These are phyloP conservation scores for Autographa gamma DNA, from an alignment of 2,888 invertebrate genomes.

Conservation along the genomic window DNA sequence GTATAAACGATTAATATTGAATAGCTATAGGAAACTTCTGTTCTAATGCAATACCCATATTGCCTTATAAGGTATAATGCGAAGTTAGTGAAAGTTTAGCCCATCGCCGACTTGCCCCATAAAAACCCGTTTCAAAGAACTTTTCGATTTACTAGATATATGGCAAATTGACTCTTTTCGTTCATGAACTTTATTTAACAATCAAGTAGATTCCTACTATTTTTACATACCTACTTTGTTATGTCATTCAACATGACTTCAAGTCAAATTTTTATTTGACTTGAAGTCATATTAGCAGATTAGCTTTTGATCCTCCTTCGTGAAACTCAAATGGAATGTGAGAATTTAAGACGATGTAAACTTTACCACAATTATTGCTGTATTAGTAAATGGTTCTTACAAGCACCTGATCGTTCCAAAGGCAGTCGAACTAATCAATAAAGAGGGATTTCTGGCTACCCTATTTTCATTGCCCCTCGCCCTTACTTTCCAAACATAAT, in stretches of 20 bases:
- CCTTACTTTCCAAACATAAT: conserved; percentile 42
- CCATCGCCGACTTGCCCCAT: conserved; percentile 38
- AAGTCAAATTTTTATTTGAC: neutral
- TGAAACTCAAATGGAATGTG: neutral
- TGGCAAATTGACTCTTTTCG: neutral
- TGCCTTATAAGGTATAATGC: conserved; percentile 18
- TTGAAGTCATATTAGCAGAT: no score
- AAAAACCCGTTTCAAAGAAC: conserved; percentile 37
- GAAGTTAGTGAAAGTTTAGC: conserved; percentile 48
- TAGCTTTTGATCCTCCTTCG: neutral
- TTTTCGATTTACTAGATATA: conserved; percentile 8
- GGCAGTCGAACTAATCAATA: conserved; percentile 30
- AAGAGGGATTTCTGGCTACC: conserved; percentile 27
- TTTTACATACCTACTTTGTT: no score
- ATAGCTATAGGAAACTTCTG: conserved; percentile 22
- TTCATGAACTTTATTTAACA: neutral
- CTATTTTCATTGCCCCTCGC: conserved; percentile 35
- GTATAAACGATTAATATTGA: neutral
- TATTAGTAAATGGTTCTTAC: neutral
- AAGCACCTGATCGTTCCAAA: conserved; percentile 18
- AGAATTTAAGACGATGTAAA: neutral
- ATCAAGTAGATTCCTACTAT: no score
- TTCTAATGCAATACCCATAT: conserved; percentile 21
- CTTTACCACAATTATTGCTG: neutral
- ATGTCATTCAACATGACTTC: no score